Conservation (phyloP, 2,888 invertebrate genomes). For the Meloe dianella region DNA sequence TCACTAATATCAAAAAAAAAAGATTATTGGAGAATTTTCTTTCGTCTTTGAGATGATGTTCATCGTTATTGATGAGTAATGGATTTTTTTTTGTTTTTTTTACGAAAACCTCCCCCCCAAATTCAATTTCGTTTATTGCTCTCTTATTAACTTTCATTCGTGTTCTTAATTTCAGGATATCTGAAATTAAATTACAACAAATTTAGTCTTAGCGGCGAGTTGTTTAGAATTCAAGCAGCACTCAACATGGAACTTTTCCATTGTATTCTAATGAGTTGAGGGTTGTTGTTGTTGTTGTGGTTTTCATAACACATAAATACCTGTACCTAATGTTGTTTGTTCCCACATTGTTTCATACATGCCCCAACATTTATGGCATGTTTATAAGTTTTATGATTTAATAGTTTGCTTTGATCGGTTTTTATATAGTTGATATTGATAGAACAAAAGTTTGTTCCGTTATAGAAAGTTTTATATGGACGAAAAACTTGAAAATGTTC, state of each 20-base stretch:
- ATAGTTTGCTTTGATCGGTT: background rate
- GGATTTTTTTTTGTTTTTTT: too few species aligned
- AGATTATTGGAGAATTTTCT: too few species aligned
- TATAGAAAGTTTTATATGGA: background rate
- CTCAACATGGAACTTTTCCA: background rate
- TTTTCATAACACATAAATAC: background rate
- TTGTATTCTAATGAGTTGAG: background rate
- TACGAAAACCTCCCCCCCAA: background rate
- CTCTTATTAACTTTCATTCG: too few species aligned
- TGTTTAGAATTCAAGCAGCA: background rate
- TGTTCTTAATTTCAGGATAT: background rate
- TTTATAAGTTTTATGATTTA: background rate
- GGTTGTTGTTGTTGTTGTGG: background rate
- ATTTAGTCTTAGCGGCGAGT: background rate
- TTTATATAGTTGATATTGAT: background rate
- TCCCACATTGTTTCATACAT: background rate
- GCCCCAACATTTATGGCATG: background rate
- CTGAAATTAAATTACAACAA: background rate
- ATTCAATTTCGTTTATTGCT: background rate
- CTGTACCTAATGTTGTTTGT: background rate
- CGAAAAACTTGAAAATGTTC: background rate
- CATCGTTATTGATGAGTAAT: too few species aligned
- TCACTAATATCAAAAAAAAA: background rate
- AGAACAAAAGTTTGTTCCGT: background rate
- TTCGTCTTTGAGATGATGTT: too few species aligned